Evolutionary conservation across 2,888 invertebrate genomes (phyloP).

Genomic region (Agrypnus murinus): DNA sequence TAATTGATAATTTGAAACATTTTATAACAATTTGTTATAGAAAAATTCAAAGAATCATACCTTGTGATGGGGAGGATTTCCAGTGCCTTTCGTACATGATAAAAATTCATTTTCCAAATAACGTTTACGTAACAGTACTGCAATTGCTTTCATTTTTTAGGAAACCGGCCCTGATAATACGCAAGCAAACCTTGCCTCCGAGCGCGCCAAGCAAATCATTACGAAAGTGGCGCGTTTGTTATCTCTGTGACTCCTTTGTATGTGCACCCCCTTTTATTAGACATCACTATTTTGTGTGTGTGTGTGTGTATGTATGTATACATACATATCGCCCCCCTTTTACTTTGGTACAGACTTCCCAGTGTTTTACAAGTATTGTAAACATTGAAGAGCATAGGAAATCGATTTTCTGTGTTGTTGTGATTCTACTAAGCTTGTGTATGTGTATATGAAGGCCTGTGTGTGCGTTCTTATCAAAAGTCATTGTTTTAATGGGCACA

Average conservation of each 20-base stretch:
- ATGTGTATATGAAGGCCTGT: too few species aligned
- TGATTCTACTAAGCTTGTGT: constrained; percentile 16
- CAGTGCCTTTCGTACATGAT: too few species aligned
- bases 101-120: too few species aligned
- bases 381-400: constrained; percentile 37
- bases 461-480: background rate
- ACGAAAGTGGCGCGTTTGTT: constrained; percentile 29
- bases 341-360: constrained; percentile 30
- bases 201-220: constrained; percentile 33
- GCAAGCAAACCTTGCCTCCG: background rate
- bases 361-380: constrained; percentile 40
- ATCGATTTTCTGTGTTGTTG: constrained; percentile 42
- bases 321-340: constrained; percentile 19
- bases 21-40: too few species aligned
- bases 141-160: too few species aligned
- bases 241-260: constrained; percentile 38
- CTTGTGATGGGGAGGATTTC: too few species aligned
- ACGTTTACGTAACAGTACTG: too few species aligned
- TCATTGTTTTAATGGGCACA: constrained; percentile 16
- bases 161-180: too few species aligned
- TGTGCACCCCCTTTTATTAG: constrained; percentile 35
- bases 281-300: constrained; percentile 38
- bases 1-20: too few species aligned
- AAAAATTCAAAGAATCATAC: too few species aligned
- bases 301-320: too few species aligned